Percentiles rank a stretch among this genome's conserved stretches.
These are phyloP conservation scores for Peromyscus maniculatus DNA, from an alignment of 2,113 vertebrate genomes.

Conservation along the genomic window DNA sequence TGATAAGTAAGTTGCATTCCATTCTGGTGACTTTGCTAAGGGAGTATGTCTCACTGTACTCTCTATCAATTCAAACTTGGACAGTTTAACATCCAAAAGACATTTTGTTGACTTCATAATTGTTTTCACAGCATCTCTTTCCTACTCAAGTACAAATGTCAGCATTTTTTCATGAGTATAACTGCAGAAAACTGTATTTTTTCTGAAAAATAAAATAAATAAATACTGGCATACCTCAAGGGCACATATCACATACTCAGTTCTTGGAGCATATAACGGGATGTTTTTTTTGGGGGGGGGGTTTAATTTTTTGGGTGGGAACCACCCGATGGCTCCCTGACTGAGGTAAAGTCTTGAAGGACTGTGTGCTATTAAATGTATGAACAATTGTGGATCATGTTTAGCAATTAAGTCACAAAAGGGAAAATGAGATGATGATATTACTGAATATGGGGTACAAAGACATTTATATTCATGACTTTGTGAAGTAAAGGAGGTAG, in stretches of 20 bases:
- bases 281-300: neutral
- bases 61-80: neutral
- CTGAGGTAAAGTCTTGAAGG: neutral
- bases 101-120: neutral
- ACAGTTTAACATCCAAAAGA: neutral
- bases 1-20: neutral
- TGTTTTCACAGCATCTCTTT: neutral
- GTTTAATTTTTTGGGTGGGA: no score
- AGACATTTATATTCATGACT: neutral
- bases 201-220: neutral
- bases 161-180: neutral
- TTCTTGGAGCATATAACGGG: neutral
- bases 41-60: neutral
- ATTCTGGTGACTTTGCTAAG: neutral
- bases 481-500: neutral
- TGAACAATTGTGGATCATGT: neutral
- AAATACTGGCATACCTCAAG: neutral
- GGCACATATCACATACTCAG: neutral
- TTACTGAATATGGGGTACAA: neutral
- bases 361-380: neutral
- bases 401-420: neutral
- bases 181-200: conserved; percentile 23
- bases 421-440: neutral
- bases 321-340: neutral
- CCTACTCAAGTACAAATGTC: neutral